Percentiles rank a stretch among this genome's conserved stretches.
phyloP scores from a whole-genome alignment of 2,113 vertebrate species.

The Mobula hypostoma region DNA sequence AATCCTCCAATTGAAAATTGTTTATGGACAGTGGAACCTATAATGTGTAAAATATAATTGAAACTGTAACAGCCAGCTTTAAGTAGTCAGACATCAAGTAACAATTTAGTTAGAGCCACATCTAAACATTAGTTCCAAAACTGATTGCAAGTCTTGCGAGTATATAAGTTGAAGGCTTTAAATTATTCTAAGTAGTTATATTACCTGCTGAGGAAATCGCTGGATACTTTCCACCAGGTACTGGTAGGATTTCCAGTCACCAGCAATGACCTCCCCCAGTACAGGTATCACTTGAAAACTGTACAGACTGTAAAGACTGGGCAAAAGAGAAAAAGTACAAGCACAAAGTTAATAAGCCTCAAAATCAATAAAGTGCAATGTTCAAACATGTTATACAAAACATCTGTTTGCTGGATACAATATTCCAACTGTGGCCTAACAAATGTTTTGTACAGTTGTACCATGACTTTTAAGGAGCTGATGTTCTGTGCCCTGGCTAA shows the following conservation, averaged over 20 bases:
- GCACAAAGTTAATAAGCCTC: background rate
- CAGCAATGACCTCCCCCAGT: conserved; percentile 84
- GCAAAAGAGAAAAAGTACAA: conserved; percentile 39
- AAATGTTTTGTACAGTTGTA: too few relatives aligned
- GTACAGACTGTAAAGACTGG: conserved; percentile 84
- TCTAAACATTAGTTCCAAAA: background rate
- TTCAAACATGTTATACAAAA: background rate
- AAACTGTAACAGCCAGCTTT: background rate
- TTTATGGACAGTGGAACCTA: background rate
- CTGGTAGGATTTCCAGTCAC: conserved; percentile 95
- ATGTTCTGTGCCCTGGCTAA: too few relatives aligned
- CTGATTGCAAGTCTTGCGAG: background rate
- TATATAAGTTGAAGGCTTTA: background rate
- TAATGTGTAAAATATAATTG: background rate
- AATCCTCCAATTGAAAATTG: background rate
- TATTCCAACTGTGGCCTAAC: too few relatives aligned
- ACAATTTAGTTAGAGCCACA: background rate
- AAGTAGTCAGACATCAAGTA: background rate
- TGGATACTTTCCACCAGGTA: conserved; percentile 94
- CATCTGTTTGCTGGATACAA: background rate
- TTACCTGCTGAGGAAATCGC: conserved; percentile 83
- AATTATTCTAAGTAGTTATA: background rate
- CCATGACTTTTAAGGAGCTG: too few relatives aligned
- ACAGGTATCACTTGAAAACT: conserved; percentile 96
- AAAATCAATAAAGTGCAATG: background rate